A percentile compares a stretch with the other conserved stretches of the same genome.
These are phyloP conservation scores for Isichthys henryi DNA, from an alignment of 2,113 vertebrate genomes.

Conservation along the genomic window DNA sequence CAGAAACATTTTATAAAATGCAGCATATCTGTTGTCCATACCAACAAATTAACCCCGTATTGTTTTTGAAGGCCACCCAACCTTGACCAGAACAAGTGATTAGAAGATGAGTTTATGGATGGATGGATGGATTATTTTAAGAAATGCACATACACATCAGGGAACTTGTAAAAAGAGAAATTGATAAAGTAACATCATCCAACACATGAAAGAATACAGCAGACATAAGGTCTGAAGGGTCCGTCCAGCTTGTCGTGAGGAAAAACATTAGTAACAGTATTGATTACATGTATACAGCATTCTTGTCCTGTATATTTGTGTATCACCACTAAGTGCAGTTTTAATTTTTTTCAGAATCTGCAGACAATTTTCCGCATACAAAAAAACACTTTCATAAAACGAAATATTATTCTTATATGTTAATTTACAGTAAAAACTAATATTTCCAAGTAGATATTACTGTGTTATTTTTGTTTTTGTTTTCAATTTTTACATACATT, in stretches of 20 bases:
- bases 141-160: neutral
- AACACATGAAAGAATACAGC: neutral
- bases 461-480: neutral
- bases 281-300: neutral
- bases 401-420: neutral
- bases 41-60: neutral
- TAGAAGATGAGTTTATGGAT: neutral
- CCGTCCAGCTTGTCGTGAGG: neutral
- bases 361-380: neutral
- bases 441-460: neutral
- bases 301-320: neutral
- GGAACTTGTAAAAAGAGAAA: neutral
- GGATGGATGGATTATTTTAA: neutral
- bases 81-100: neutral
- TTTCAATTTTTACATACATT: neutral
- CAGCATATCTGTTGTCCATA: neutral
- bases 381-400: neutral
- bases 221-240: neutral
- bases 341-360: neutral
- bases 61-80: neutral
- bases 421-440: neutral
- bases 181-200: neutral
- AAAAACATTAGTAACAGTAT: neutral
- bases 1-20: neutral
- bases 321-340: neutral